Evolutionary conservation across 1,140 invertebrate genomes (phyloP), one percentile per base, ranked within the genome.

Genomic region (Ephestia elutella): DNA sequence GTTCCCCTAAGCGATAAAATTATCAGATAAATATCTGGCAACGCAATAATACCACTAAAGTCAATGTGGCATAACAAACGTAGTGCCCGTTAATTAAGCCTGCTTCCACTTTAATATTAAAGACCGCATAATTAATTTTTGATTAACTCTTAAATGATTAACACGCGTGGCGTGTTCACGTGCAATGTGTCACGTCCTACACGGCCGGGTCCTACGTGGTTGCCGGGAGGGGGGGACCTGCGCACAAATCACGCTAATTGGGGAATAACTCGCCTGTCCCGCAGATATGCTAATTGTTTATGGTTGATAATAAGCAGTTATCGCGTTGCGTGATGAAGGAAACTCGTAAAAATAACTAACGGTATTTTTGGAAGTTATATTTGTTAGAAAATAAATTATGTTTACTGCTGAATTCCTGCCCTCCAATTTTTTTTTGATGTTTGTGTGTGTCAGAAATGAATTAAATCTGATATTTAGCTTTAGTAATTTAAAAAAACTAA

Each of bases 61-160:
- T 17, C 15, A 32, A 32, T 8, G 8, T 44, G 38, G 3, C 15
- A 44, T 44, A 15, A 44, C 38, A 44, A 44, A 44, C 13, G 38
- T 44, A 44, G 15, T 44, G 10, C n/a, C 13, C n/a, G 38, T 44
- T 44, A n/a, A 44, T 44, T 44, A 44, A 44, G 15, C 15, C 38
- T 10, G n/a, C n/a, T n/a, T n/a, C n/a, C 38, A 44, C 38, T 44
- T 15, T 44, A 44, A 44, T 44, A 44, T 44, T 44, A 44, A 44
- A 44, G 30, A 0, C 13, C 13, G 38, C 5, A 5, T 44, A 44
- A 44, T 44, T 44, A 44, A 44, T 44, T 44, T 44, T 44, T 44
- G 38, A 44, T 44, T 44, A 44, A 44, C 38, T 44, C 38, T 0
- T 44, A 15, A 44, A 44, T 44, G 38, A 32, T 32, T 32, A 3